These are phyloP conservation scores for Hypercompe scribonia DNA, from an alignment of 2,888 invertebrate species.

Conservation along the genomic window DNA sequence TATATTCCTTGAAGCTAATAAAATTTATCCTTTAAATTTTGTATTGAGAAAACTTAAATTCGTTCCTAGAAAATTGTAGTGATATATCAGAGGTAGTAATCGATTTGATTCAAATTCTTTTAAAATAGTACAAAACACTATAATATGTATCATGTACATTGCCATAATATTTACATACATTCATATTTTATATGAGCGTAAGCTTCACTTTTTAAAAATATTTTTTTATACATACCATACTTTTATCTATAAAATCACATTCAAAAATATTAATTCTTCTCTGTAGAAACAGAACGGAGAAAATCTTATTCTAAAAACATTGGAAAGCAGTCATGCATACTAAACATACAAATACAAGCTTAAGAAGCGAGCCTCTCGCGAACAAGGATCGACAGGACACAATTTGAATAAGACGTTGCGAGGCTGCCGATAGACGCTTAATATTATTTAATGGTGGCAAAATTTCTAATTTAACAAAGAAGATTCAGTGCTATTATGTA, in stretches of 20 bases:
- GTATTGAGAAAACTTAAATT: background rate
- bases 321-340: background rate
- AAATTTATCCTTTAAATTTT: background rate
- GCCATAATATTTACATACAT: too few relatives aligned
- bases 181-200: too few relatives aligned
- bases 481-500: constrained; percentile 29
- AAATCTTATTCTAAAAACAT: background rate
- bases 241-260: background rate
- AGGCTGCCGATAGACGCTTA: constrained; percentile 27
- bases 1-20: background rate
- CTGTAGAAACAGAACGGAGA: background rate
- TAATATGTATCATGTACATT: too few relatives aligned
- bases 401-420: constrained; percentile 44
- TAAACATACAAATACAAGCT: constrained; percentile 30
- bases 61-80: too few relatives aligned
- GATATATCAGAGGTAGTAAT: background rate
- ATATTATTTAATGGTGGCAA: constrained; percentile 33
- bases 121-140: background rate
- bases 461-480: constrained; percentile 34
- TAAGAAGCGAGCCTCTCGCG: constrained; percentile 3
- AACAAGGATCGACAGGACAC: constrained; percentile 26
- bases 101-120: background rate
- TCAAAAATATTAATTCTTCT: background rate
- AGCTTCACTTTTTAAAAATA: too few relatives aligned
- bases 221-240: too few relatives aligned